A percentile compares a stretch with the other conserved stretches of the same genome.
phyloP scores from a whole-genome alignment of 2,888 invertebrate species.

The Drosophila demipolita region DNA sequence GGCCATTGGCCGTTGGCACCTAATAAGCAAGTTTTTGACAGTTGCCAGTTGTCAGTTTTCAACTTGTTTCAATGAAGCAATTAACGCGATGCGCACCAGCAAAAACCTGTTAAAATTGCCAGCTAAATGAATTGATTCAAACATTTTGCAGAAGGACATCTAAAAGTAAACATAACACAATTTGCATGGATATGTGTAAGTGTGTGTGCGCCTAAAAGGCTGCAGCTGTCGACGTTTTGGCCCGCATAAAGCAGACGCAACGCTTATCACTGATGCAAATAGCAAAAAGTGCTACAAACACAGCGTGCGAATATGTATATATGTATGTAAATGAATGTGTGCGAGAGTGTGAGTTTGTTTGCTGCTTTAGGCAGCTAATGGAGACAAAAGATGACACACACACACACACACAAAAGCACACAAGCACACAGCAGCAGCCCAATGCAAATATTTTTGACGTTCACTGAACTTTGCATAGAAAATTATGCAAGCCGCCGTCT shows the following conservation, averaged over 20 bases:
- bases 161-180: constrained; percentile 69
- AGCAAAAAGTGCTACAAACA: constrained; percentile 71
- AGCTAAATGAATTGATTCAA: constrained; percentile 76
- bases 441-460: constrained; percentile 82
- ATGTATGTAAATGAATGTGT: constrained; percentile 1
- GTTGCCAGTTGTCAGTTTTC: constrained; percentile 38
- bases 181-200: constrained; percentile 37
- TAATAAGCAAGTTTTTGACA: constrained; percentile 66
- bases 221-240: constrained; percentile 72
- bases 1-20: constrained; percentile 69
- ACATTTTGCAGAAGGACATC: constrained; percentile 73
- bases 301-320: constrained; percentile 36
- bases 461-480: constrained; percentile 82
- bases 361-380: constrained; percentile 52
- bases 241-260: constrained; percentile 75
- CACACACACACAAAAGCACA: constrained; percentile 30
- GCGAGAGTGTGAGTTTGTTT: constrained; percentile 10
- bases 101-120: constrained; percentile 60
- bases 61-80: constrained; percentile 80
- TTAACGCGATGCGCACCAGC: constrained; percentile 56
- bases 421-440: constrained; percentile 42
- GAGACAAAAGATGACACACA: constrained; percentile 53
- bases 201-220: constrained; percentile 68
- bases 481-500: constrained; percentile 74
- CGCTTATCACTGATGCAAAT: constrained; percentile 77